These are phyloP conservation scores for Toxotes jaculatrix DNA, from an alignment of 2,113 vertebrate genomes.

Conservation along the genomic window DNA sequence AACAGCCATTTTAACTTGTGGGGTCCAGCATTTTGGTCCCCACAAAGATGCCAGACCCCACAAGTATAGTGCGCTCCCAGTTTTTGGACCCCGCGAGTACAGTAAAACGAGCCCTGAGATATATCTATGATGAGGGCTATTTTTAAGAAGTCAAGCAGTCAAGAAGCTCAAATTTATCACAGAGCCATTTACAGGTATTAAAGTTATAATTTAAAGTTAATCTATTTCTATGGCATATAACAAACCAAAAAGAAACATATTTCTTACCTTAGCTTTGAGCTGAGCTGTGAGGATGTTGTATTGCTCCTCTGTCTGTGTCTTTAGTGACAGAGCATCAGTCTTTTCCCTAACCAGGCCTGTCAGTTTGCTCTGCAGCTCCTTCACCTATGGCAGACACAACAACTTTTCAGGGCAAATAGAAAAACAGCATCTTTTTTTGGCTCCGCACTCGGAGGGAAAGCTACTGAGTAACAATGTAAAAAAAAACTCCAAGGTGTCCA, in stretches of 20 bases:
- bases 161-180: background rate
- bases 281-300: constrained; percentile 74
- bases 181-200: background rate
- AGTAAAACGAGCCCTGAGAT: no score
- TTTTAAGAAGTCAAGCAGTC: no score
- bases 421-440: background rate
- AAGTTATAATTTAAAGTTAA: background rate
- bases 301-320: constrained; percentile 81
- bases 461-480: background rate
- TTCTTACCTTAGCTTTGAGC: constrained; percentile 82
- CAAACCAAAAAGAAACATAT: background rate
- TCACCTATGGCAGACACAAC: constrained; percentile 65
- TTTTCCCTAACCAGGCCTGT: constrained; percentile 47
- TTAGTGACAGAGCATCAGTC: constrained; percentile 72
- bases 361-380: constrained; percentile 64
- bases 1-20: no score
- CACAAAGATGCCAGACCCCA: no score
- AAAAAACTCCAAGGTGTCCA: background rate
- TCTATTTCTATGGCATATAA: background rate
- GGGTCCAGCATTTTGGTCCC: no score
- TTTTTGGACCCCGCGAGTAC: no score
- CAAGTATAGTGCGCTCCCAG: no score
- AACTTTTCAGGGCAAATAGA: constrained; percentile 5
- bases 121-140: no score
- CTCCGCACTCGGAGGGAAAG: background rate